Conservation (phyloP, 2,797 vertebrate genomes). For the Dendrocincla tyrannina region DNA sequence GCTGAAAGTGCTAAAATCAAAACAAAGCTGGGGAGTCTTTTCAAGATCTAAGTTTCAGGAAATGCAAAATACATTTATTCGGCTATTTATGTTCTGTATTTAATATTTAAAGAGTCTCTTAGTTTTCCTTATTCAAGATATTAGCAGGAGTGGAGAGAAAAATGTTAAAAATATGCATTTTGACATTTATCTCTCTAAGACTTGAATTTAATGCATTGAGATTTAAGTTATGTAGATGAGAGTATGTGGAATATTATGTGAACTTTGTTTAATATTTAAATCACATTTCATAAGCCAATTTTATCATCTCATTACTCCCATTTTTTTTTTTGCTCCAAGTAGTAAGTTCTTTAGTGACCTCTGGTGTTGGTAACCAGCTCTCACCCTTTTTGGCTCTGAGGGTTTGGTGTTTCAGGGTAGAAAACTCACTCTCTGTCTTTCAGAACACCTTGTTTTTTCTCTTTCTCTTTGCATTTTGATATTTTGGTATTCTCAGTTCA, state of each 20-base stretch:
- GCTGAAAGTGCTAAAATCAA: background rate
- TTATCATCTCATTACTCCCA: slow-evolving; percentile 49
- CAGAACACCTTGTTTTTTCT: background rate
- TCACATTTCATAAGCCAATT: slow-evolving; percentile 66
- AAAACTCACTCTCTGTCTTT: background rate
- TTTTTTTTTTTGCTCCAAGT: background rate
- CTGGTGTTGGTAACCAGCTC: slow-evolving; percentile 43
- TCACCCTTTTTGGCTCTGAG: background rate
- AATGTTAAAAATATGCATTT: slow-evolving; percentile 62
- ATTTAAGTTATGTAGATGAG: slow-evolving; percentile 67
- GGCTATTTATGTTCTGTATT: slow-evolving; percentile 34
- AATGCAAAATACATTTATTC: slow-evolving; percentile 17
- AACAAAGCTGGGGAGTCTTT: background rate
- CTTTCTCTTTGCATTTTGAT: background rate
- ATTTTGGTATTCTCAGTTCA: background rate
- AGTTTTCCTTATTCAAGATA: slow-evolving; percentile 49
- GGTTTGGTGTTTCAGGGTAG: background rate
- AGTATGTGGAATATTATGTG: slow-evolving; percentile 63
- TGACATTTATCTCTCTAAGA: slow-evolving; percentile 60
- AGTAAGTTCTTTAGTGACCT: slow-evolving; percentile 60
- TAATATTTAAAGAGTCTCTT: slow-evolving; percentile 53
- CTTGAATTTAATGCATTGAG: slow-evolving; percentile 58
- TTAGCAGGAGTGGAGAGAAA: slow-evolving; percentile 45
- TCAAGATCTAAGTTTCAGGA: background rate
- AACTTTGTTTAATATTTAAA: slow-evolving; percentile 73